Conservation (phyloP, 2,797 vertebrate genomes). For the Parambassis ranga region DNA sequence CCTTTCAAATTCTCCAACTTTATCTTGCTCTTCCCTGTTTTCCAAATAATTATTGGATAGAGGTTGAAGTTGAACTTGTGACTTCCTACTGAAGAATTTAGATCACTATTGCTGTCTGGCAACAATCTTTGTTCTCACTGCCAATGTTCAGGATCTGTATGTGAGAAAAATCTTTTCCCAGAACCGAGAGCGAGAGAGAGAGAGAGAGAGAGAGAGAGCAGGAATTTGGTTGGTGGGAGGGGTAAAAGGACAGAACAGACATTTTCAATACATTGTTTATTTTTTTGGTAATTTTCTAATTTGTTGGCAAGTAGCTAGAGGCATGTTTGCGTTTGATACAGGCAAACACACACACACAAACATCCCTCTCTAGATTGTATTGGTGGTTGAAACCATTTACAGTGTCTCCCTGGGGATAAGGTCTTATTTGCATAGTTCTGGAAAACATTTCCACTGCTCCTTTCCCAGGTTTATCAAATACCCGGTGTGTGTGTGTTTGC, state of each 20-base stretch:
- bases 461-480: slow-evolving; percentile 70
- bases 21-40: slow-evolving; percentile 17
- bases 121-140: slow-evolving; percentile 55
- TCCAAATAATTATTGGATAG: slow-evolving; percentile 52
- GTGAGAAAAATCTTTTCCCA: slow-evolving; percentile 74
- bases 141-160: slow-evolving; percentile 65
- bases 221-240: slow-evolving; percentile 20
- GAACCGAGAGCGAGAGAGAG: slow-evolving; percentile 52
- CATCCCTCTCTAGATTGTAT: slow-evolving; percentile 38
- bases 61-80: slow-evolving; percentile 61
- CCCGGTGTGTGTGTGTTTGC: slow-evolving; percentile 35
- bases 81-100: slow-evolving; percentile 68
- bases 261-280: slow-evolving; percentile 51
- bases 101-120: slow-evolving; percentile 61
- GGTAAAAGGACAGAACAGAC: slow-evolving; percentile 6
- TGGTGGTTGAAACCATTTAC: slow-evolving; percentile 65
- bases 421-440: slow-evolving; percentile 75
- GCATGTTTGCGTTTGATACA: slow-evolving; percentile 68
- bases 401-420: slow-evolving; percentile 57
- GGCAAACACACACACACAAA: slow-evolving; percentile 28
- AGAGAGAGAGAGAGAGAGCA: too few relatives aligned
- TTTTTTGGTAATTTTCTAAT: slow-evolving; percentile 56
- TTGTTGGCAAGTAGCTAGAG: slow-evolving; percentile 59
- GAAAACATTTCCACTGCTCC: slow-evolving; percentile 69
- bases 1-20: slow-evolving; percentile 30